Evolutionary conservation across 2,113 vertebrate genomes (phyloP), one percentile per base, ranked within the genome.

Genomic region (Carassius auratus): DNA sequence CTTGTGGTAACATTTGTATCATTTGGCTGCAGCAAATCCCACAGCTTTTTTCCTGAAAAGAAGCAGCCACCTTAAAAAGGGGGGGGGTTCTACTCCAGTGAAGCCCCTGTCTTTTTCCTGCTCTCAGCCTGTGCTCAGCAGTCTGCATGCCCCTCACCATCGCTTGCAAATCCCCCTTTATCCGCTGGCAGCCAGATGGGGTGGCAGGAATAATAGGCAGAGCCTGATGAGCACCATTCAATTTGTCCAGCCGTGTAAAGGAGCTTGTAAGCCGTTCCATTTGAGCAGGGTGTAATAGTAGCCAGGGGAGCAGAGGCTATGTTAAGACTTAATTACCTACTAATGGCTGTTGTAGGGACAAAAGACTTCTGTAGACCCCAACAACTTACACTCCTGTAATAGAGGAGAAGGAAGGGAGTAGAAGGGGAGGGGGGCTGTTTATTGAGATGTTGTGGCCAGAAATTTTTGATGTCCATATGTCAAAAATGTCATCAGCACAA

Each of bases 301-400:
- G 93, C 93, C 94, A 95, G 93, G 80, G 87, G 93, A 95, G 94
- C 57, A 62, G 93, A 95, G 95, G 95, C 95, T 96, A 94, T 96
- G 97, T 97, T 96, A 96, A 94, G 95, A 96, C 96, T 95, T 97
- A 98, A 98, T 97, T 96, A 97, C 95, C 87, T 93, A 94, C 95
- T 96, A 97, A 97, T 96, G 96, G 96, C 95, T 93, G 88, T 94
- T 90, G 93, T 92, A 91, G 94, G 94, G 92, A 95, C 95, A 94
- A 89, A 96, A 95, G 94, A 95, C 93, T 92, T 89, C 21, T 21
- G 90, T 87, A 90, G 84, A 90, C 88, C 90, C 88, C 86, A 91
- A 90, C 88, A 85, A 83, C 86, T 84, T 86, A 68, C 87, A 86
- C 84, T 84, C 52, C 64, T 81, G 83, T 73, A 79, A 55, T 30